phyloP scores from a whole-genome alignment of 2,888 invertebrate genomes.

The Dendrolimus pini region DNA sequence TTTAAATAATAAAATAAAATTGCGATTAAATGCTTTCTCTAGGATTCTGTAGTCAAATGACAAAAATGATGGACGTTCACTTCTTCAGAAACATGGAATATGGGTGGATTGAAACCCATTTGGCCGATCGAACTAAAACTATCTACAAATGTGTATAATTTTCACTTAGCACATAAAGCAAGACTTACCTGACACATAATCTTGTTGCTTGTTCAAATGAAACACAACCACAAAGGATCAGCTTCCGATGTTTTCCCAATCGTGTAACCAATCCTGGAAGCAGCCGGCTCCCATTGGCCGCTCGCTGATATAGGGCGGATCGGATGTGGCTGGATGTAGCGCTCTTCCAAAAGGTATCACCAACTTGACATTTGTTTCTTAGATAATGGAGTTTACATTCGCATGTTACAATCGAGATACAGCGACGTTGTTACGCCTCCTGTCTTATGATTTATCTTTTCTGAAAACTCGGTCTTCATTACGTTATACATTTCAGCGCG shows the following conservation, averaged over 20 bases:
- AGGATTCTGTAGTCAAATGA: too few species aligned
- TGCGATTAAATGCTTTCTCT: too few species aligned
- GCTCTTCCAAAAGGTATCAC: slow-evolving; percentile 20
- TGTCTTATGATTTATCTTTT: slow-evolving; percentile 35
- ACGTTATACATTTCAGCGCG: slow-evolving; percentile 55
- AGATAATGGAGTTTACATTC: slow-evolving; percentile 40
- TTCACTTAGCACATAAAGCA: neutral
- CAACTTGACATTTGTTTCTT: slow-evolving; percentile 40
- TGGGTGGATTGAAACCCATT: too few species aligned
- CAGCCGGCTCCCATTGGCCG: slow-evolving; percentile 42
- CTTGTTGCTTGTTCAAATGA: slow-evolving; percentile 42
- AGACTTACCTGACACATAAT: neutral
- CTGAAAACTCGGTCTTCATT: slow-evolving; percentile 37
- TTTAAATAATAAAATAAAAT: too few species aligned
- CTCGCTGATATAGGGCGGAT: slow-evolving; percentile 42
- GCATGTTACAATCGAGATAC: slow-evolving; percentile 27
- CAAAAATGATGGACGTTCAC: too few species aligned
- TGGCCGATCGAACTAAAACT: too few species aligned
- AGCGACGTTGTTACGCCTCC: slow-evolving; percentile 53
- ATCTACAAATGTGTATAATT: too few species aligned
- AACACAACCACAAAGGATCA: slow-evolving; percentile 49
- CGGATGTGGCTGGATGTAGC: slow-evolving; percentile 48
- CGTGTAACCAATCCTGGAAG: slow-evolving; percentile 60
- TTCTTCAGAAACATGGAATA: too few species aligned
- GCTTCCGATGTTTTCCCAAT: slow-evolving; percentile 47